Evolutionary conservation across 1,140 invertebrate genomes (phyloP), one percentile per base, ranked within the genome.

Genomic region (Aphaenogaster ashmeadi): DNA sequence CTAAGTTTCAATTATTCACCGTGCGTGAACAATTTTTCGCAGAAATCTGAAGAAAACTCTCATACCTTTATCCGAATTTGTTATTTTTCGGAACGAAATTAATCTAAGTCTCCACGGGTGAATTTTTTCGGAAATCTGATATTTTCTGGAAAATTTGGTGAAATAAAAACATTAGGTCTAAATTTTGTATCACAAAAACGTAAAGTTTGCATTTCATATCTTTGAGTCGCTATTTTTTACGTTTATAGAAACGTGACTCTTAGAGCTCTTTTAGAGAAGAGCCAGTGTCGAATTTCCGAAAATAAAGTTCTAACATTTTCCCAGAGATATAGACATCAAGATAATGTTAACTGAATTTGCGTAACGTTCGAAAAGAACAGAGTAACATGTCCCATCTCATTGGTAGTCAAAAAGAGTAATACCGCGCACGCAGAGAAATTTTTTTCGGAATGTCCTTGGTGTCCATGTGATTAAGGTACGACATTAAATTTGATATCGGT

Each of bases 401-500:
- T 47, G 18, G 27, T 60, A 56, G 27, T 60, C 41, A 67, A 60
- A 36, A 74, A 74, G 50, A 81, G 41, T 83, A 83, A 83, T 83
- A 71, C 13, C 38, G 38, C 18, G 52, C 52, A 15, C 18, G 54
- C 80, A 36, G 69, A 74, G 80, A 83, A 74, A 83, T 71, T 81
- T 54, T 41, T 36, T 41, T 60, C 41, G 54, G 80, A 64, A 86
- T 80, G 84, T 80, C 75, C 84, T 86, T 80, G 84, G 38, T 86
- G 77, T 69, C 50, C 2, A 62, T 58, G 66, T 86, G 84, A 86
- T 86, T 86, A 86, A 86, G 18, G 15, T 36, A 58, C 18, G 41
- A 47, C 62, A 86, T 86, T 86, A 86, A 86, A 44, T 81, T 67
- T 58, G 84, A 86, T 58, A 86, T 79, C n/a, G 77, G 33, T 50